phyloP scores from a whole-genome alignment of 2,888 invertebrate species.

The Alviniconcha strummeri region DNA sequence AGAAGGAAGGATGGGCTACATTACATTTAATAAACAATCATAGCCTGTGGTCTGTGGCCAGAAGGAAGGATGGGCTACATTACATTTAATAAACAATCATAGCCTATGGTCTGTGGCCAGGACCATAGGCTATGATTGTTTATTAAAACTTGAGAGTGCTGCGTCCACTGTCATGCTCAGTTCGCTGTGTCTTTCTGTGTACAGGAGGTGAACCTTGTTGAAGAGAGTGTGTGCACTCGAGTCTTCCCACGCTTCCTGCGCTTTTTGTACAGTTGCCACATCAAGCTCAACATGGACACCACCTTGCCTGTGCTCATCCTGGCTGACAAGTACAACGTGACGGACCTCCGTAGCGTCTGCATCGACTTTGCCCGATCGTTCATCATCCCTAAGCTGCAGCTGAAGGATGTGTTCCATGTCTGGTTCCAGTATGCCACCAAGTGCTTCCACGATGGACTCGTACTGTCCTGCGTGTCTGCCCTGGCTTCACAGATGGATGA shows the following conservation, averaged over 20 bases:
- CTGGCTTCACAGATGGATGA: conserved; percentile 69
- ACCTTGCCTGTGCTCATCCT: conserved; percentile 73
- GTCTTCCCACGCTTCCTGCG: conserved; percentile 73
- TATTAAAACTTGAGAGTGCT: neutral
- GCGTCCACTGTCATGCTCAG: neutral
- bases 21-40: too few relatives aligned
- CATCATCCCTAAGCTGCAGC: conserved; percentile 69
- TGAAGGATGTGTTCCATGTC: conserved; percentile 74
- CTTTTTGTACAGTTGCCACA: conserved; percentile 74
- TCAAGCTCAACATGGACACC: conserved; percentile 71
- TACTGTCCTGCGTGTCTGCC: conserved; percentile 60
- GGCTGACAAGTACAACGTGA: conserved; percentile 74
- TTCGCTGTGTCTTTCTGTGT: neutral
- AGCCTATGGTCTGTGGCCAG: too few relatives aligned
- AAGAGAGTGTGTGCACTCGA: conserved; percentile 70
- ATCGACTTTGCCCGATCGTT: conserved; percentile 73
- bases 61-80: too few relatives aligned
- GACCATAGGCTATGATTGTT: too few relatives aligned
- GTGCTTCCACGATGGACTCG: conserved; percentile 65
- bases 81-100: too few relatives aligned
- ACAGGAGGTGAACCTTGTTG: conserved; percentile 67
- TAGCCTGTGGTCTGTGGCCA: too few relatives aligned
- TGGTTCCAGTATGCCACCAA: conserved; percentile 75
- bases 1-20: too few relatives aligned
- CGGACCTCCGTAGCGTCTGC: conserved; percentile 71